Conservation (phyloP, 2,888 invertebrate species). For the Julus scandinavius region DNA sequence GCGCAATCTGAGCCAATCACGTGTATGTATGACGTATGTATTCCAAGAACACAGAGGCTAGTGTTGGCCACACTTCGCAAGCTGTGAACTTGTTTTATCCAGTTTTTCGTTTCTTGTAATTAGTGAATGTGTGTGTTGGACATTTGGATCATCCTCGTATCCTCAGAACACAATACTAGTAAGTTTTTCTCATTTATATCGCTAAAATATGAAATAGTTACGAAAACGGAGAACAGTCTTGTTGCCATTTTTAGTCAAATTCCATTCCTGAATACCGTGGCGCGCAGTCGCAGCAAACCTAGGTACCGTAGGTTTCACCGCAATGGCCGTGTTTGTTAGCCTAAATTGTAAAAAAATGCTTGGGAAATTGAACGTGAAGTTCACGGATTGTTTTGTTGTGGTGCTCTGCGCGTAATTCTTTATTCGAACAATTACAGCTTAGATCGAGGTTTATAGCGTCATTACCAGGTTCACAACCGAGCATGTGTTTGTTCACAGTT, state of each 20-base stretch:
- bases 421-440: too few relatives aligned
- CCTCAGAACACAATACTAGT: not conserved
- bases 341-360: not conserved
- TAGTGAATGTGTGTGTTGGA: not conserved
- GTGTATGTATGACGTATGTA: too few relatives aligned
- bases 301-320: not conserved
- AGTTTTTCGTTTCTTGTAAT: not conserved
- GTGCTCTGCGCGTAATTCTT: too few relatives aligned
- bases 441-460: too few relatives aligned
- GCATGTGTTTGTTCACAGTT: too few relatives aligned
- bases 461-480: too few relatives aligned
- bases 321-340: not conserved
- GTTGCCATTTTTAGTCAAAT: not conserved
- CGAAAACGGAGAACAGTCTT: not conserved
- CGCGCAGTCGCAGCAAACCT: not conserved
- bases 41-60: too few relatives aligned
- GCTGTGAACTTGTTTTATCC: not conserved
- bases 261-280: not conserved
- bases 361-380: not conserved
- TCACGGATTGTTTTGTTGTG: not conserved
- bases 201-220: not conserved
- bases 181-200: not conserved
- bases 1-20: too few relatives aligned
- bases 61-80: too few relatives aligned
- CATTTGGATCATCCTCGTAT: not conserved